Conservation (phyloP, 2,888 invertebrate genomes). For the Acronicta alni region DNA sequence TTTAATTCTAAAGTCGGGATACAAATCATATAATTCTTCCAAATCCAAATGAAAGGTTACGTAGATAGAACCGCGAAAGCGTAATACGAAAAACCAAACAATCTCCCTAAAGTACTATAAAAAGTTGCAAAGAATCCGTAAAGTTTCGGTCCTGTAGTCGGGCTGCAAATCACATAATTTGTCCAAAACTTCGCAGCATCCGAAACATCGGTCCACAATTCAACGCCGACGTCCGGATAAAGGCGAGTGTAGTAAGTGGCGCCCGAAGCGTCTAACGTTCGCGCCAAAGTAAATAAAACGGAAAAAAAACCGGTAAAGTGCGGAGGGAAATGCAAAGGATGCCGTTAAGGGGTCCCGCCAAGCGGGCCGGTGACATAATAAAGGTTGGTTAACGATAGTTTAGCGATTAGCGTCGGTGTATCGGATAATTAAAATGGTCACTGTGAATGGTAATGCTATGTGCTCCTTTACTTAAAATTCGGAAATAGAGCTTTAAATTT, state of each 20-base stretch:
- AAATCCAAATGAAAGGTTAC: no score
- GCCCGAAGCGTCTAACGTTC: slow-evolving; percentile 76
- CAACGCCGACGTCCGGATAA: slow-evolving; percentile 62
- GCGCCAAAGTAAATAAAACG: slow-evolving; percentile 70
- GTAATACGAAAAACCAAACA: background rate
- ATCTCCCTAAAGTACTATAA: background rate
- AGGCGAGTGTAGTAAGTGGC: slow-evolving; percentile 73
- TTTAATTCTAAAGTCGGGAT: no score
- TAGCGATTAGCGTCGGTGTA: slow-evolving; percentile 14
- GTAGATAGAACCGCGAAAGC: background rate
- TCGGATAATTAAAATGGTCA: background rate
- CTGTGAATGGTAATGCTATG: background rate
- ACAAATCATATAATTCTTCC: no score
- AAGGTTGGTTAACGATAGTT: slow-evolving; percentile 29
- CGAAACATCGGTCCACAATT: slow-evolving; percentile 61
- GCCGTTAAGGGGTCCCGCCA: slow-evolving; percentile 64
- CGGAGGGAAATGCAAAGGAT: slow-evolving; percentile 76
- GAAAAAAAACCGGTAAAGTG: slow-evolving; percentile 71
- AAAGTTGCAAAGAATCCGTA: slow-evolving; percentile 23
- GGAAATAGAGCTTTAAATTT: no score
- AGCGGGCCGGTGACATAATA: slow-evolving; percentile 47
- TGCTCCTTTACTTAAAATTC: no score
- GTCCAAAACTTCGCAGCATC: slow-evolving; percentile 51
- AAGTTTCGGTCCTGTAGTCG: slow-evolving; percentile 25
- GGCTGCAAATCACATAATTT: slow-evolving; percentile 53